These are phyloP conservation scores for Megaleporinus macrocephalus DNA, from an alignment of 2,113 vertebrate species.

Conservation along the genomic window DNA sequence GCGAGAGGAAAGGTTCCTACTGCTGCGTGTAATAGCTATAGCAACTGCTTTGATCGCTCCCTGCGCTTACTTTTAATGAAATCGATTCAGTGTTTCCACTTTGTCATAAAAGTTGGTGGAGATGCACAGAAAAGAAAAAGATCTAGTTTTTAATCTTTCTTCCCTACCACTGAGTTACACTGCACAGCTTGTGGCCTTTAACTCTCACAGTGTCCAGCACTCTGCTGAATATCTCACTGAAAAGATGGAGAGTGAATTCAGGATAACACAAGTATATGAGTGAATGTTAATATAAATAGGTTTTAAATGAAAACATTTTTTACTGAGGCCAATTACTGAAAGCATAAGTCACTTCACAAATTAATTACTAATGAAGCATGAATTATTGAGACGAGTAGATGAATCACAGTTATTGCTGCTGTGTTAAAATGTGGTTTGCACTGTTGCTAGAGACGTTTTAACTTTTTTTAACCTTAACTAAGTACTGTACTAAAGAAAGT, in stretches of 20 bases:
- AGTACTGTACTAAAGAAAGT: too few relatives aligned
- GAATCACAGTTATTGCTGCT: background rate
- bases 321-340: background rate
- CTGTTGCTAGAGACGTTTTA: background rate
- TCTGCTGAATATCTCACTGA: background rate
- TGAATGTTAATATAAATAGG: conserved; percentile 30
- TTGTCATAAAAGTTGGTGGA: too few relatives aligned
- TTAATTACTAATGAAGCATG: conserved; percentile 15
- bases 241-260: background rate
- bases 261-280: background rate
- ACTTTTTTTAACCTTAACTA: too few relatives aligned
- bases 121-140: background rate
- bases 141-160: background rate
- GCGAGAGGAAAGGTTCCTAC: background rate
- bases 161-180: background rate
- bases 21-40: background rate
- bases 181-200: too few relatives aligned
- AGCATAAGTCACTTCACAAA: background rate
- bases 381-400: conserved; percentile 1
- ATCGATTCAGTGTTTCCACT: background rate
- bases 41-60: conserved; percentile 9
- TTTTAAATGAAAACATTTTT: conserved; percentile 27
- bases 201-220: background rate
- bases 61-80: background rate
- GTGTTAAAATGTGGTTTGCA: too few relatives aligned